A percentile compares a stretch with the other conserved stretches of the same genome.
Evolutionary conservation across 2,888 invertebrate genomes (phyloP).

Genomic region (Orgyia antiqua): DNA sequence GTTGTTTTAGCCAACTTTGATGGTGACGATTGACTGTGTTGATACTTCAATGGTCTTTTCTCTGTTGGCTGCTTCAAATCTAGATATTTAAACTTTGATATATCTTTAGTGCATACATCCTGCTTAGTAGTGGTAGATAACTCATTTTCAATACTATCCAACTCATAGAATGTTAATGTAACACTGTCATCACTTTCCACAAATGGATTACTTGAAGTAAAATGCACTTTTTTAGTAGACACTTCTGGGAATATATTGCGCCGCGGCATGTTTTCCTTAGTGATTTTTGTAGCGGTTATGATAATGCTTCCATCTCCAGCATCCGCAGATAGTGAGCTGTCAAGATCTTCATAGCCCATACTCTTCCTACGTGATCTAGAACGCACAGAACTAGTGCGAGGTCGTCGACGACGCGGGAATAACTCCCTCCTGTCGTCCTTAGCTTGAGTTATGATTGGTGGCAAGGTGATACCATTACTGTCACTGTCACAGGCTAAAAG

Average conservation of each 20-base stretch:
- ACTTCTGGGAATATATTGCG: slow-evolving; percentile 62
- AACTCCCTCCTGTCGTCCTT: slow-evolving; percentile 30
- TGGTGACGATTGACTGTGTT: slow-evolving; percentile 60
- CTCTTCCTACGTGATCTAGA: slow-evolving; percentile 48
- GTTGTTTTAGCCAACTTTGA: slow-evolving; percentile 57
- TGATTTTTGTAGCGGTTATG: slow-evolving; percentile 73
- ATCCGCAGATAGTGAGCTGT: slow-evolving; percentile 79
- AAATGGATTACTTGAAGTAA: slow-evolving; percentile 65
- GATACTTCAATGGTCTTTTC: slow-evolving; percentile 45
- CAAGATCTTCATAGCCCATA: slow-evolving; percentile 73
- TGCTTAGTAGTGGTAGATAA: slow-evolving; percentile 39
- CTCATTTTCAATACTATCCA: slow-evolving; percentile 49
- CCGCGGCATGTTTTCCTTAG: slow-evolving; percentile 63
- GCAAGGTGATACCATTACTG: slow-evolving; percentile 64
- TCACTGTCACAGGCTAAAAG: slow-evolving; percentile 18
- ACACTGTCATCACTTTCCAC: slow-evolving; percentile 72
- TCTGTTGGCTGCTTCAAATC: slow-evolving; percentile 56
- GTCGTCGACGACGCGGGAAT: slow-evolving; percentile 44
- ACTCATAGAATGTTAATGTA: slow-evolving; percentile 66
- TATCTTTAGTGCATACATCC: slow-evolving; percentile 40
- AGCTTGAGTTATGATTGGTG: slow-evolving; percentile 44
- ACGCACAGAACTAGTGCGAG: slow-evolving; percentile 43
- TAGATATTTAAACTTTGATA: slow-evolving; percentile 67
- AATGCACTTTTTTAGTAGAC: slow-evolving; percentile 64
- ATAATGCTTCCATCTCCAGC: slow-evolving; percentile 73